A percentile compares a stretch with the other conserved stretches of the same genome.
phyloP scores from a whole-genome alignment of 2,113 vertebrate genomes.

The Corvus cornix region DNA sequence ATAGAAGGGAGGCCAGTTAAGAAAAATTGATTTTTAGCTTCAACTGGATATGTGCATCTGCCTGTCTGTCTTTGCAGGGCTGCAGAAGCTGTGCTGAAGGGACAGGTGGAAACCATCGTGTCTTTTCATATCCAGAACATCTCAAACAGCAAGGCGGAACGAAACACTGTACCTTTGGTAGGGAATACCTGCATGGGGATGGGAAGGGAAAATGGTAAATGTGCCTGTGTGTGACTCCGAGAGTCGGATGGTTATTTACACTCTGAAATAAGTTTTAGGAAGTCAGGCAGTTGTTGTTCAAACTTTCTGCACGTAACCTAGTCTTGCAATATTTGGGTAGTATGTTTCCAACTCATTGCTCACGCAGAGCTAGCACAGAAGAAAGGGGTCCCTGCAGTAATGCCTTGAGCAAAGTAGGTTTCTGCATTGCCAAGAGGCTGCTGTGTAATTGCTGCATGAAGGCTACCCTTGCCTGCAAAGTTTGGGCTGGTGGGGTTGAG shows the following conservation, averaged over 20 bases:
- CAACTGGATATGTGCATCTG: neutral
- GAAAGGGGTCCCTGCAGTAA: neutral
- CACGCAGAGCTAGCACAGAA: neutral
- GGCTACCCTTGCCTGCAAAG: neutral
- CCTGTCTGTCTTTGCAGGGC: slow-evolving; percentile 82
- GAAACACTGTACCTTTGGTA: slow-evolving; percentile 91
- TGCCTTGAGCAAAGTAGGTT: neutral
- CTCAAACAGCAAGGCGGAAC: slow-evolving; percentile 92
- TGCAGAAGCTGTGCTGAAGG: slow-evolving; percentile 95
- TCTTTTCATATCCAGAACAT: slow-evolving; percentile 98
- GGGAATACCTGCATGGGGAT: slow-evolving; percentile 24
- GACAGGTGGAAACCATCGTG: slow-evolving; percentile 95
- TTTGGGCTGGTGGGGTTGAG: neutral
- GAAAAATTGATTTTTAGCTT: neutral
- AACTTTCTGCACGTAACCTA: neutral
- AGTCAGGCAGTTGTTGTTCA: neutral
- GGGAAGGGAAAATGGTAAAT: neutral
- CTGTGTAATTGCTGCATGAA: neutral
- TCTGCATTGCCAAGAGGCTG: neutral
- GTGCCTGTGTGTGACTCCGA: neutral
- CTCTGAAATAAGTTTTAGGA: neutral
- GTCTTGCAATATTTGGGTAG: neutral
- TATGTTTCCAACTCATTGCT: neutral
- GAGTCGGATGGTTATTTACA: neutral
- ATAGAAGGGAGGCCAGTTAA: neutral